phyloP scores from a whole-genome alignment of 2,113 vertebrate genomes.

The Chloroceryle aenea region DNA sequence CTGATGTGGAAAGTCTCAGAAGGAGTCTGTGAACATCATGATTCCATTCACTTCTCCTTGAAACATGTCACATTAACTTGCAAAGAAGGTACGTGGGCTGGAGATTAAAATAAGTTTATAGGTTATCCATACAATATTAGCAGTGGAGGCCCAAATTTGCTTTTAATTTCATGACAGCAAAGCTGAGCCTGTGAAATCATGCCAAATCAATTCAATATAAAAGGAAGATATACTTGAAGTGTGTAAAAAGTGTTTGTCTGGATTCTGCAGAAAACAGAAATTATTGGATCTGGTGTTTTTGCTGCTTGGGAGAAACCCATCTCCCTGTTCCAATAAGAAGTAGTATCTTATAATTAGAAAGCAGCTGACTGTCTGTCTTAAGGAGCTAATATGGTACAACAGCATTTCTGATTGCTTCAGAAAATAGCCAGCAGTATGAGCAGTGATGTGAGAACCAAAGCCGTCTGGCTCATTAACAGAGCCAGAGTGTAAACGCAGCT shows the following conservation, averaged over 20 bases:
- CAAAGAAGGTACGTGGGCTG: slow-evolving; percentile 29
- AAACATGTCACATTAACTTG: slow-evolving; percentile 58
- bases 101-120: slow-evolving; percentile 36
- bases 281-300: neutral
- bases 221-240: neutral
- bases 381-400: slow-evolving; percentile 23
- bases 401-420: slow-evolving; percentile 45
- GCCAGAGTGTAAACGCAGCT: neutral
- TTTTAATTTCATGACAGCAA: neutral
- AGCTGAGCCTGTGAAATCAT: neutral
- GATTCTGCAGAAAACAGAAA: neutral
- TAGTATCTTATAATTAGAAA: slow-evolving; percentile 27
- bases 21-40: slow-evolving; percentile 3
- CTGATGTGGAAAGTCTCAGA: slow-evolving; percentile 10
- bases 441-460: slow-evolving; percentile 43
- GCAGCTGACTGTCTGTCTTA: slow-evolving; percentile 25
- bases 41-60: slow-evolving; percentile 33
- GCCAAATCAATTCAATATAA: neutral
- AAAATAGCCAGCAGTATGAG: slow-evolving; percentile 49
- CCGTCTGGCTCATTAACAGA: slow-evolving; percentile 32
- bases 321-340: neutral
- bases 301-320: neutral
- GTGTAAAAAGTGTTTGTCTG: neutral
- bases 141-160: neutral
- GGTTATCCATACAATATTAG: neutral